Percentiles rank a stretch among this genome's conserved stretches.
phyloP scores from a whole-genome alignment of 2,113 vertebrate genomes.

The Spheniscus mendiculus region DNA sequence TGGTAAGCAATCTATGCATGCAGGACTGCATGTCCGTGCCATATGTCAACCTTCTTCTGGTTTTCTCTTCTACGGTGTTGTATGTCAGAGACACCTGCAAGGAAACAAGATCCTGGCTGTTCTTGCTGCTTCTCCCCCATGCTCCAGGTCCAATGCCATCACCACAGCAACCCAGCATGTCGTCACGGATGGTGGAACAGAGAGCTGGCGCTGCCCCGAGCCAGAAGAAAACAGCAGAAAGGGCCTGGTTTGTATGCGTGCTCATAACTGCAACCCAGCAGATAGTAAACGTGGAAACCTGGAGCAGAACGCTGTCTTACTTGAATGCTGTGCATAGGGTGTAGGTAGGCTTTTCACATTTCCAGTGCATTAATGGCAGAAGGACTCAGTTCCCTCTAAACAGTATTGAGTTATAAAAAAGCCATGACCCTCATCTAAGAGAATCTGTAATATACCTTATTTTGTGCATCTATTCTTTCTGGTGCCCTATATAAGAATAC shows the following conservation, averaged over 20 bases:
- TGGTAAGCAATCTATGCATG: neutral
- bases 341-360: neutral
- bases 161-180: neutral
- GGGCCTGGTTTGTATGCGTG: neutral
- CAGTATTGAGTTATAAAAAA: neutral
- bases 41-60: neutral
- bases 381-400: neutral
- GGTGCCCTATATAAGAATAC: neutral
- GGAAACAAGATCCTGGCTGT: neutral
- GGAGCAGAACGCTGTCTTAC: neutral
- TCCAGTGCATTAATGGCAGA: neutral
- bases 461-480: constrained; percentile 3
- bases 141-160: neutral
- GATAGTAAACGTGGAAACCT: neutral
- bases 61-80: neutral
- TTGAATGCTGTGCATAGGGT: neutral
- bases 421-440: neutral
- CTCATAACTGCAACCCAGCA: neutral
- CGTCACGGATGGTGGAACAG: accelerated
- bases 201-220: neutral
- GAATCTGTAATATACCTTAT: neutral
- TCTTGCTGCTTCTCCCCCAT: neutral
- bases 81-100: accelerated
- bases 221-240: neutral
- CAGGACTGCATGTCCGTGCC: neutral